Conservation (phyloP, 2,888 invertebrate species). For the Pristionchus arcanus region DNA sequence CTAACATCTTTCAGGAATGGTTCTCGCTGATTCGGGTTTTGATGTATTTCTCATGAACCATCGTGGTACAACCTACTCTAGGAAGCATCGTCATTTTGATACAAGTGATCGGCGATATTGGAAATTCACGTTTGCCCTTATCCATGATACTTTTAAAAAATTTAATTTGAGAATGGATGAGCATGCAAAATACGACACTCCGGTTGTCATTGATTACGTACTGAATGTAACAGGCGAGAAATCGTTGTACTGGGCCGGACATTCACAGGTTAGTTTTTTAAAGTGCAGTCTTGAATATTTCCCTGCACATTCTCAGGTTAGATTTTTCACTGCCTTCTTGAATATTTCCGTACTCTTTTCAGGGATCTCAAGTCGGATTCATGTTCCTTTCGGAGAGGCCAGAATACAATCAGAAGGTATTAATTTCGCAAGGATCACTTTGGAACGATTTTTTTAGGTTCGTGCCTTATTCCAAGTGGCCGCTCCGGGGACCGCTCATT, state of each 20-base stretch:
- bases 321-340: background rate
- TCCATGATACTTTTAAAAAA: background rate
- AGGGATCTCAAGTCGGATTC: background rate
- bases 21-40: slow-evolving; percentile 10
- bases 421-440: background rate
- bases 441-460: background rate
- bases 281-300: background rate
- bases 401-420: slow-evolving; percentile 25
- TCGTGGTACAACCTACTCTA: slow-evolving; percentile 2
- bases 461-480: background rate
- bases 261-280: background rate
- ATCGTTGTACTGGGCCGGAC: background rate
- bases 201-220: background rate
- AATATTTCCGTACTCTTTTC: background rate
- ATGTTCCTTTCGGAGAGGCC: background rate
- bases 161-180: slow-evolving; percentile 3
- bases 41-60: slow-evolving; percentile 30
- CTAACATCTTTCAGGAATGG: background rate
- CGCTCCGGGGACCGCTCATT: background rate
- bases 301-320: background rate
- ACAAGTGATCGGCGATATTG: background rate
- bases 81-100: background rate
- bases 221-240: background rate
- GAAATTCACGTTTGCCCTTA: background rate
- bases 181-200: background rate